Evolutionary conservation across 2,113 vertebrate species (phyloP).

Genomic region (Desmodus rotundus): DNA sequence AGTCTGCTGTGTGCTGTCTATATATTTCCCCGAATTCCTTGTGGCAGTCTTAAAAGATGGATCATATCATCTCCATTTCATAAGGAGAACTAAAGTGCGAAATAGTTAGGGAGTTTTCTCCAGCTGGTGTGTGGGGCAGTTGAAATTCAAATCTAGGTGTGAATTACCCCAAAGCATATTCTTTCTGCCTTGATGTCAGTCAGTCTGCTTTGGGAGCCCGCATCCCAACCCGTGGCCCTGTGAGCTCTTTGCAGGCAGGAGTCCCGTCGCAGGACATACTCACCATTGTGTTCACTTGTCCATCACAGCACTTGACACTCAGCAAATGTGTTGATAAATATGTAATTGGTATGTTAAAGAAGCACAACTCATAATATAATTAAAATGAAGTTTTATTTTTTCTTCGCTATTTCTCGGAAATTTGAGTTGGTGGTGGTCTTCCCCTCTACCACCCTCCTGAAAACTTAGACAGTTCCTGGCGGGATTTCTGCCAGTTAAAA

Average conservation of each 20-base stretch:
- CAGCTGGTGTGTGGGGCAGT: background rate
- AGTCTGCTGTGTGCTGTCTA: background rate
- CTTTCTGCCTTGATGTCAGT: background rate
- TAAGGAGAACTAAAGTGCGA: background rate
- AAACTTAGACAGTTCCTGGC: background rate
- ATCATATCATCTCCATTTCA: background rate
- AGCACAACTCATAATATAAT: background rate
- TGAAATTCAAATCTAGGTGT: background rate
- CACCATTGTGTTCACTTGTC: background rate
- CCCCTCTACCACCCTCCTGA: background rate
- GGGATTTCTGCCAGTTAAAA: background rate
- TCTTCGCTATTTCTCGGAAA: background rate
- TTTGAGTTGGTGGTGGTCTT: background rate
- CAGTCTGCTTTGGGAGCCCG: background rate
- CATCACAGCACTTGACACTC: too few species aligned
- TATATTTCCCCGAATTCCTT: background rate
- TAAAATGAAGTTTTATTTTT: background rate
- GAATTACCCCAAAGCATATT: background rate
- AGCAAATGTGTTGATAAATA: background rate
- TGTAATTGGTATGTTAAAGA: background rate
- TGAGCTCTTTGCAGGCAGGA: background rate
- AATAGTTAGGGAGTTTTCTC: background rate
- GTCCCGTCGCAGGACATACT: background rate
- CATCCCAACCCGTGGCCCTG: rapidly evolving
- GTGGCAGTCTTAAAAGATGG: background rate